These are phyloP conservation scores for Macroramphosus scolopax DNA, from an alignment of 2,797 vertebrate species.

Conservation along the genomic window DNA sequence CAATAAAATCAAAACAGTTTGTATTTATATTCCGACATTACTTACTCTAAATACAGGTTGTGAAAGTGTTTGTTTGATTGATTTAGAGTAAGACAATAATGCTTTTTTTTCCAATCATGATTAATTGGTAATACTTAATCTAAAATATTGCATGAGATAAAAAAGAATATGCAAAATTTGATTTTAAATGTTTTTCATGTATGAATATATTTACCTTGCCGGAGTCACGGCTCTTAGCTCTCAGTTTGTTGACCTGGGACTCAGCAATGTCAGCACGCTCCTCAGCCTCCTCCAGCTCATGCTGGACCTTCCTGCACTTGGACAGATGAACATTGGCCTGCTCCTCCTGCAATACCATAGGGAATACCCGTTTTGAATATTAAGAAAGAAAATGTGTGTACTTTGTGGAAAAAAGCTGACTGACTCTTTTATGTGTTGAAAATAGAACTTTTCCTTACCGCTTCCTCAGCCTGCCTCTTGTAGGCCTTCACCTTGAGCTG, in stretches of 20 bases:
- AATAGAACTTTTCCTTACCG: slow-evolving; percentile 70
- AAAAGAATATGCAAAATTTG: neutral
- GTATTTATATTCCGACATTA: no score
- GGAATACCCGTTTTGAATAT: neutral
- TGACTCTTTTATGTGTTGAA: neutral
- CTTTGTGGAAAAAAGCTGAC: neutral
- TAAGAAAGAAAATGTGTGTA: neutral
- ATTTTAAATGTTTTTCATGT: neutral
- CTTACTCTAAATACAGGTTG: no score
- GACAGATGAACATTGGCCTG: slow-evolving; percentile 75
- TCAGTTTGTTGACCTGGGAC: slow-evolving; percentile 52
- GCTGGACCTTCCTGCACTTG: slow-evolving; percentile 83
- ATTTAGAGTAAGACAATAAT: no score
- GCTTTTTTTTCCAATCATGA: no score
- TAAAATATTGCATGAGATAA: neutral
- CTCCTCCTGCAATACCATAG: slow-evolving; percentile 45
- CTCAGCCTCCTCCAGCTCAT: slow-evolving; percentile 65
- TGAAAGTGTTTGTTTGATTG: no score
- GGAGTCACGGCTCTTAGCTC: slow-evolving; percentile 47
- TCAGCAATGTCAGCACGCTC: slow-evolving; percentile 41
- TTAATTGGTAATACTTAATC: no score
- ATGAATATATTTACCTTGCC: slow-evolving; percentile 40
- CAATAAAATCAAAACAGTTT: no score
- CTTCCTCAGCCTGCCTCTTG: slow-evolving; percentile 85
- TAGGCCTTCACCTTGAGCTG: slow-evolving; percentile 86